Evolutionary conservation across 2,797 vertebrate species (phyloP).

Genomic region (Tympanoctomys barrerae): DNA sequence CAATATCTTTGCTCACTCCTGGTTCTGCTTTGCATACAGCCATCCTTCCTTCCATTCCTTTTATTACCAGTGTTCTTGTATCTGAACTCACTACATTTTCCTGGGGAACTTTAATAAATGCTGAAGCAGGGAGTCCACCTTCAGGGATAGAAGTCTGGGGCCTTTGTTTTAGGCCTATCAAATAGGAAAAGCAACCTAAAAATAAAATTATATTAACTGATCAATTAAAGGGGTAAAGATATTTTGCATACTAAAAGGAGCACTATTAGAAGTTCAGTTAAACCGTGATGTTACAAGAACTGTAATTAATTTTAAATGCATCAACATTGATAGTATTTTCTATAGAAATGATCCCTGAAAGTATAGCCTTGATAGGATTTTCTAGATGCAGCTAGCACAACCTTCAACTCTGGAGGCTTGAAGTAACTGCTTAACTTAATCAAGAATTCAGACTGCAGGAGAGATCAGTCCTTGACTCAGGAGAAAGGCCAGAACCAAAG

Average conservation of each 20-base stretch:
- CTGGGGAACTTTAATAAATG: background rate
- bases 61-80: background rate
- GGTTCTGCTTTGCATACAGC: background rate
- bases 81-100: background rate
- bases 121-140: background rate
- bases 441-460: slow-evolving; percentile 52
- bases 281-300: background rate
- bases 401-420: background rate
- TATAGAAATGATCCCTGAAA: too few relatives aligned
- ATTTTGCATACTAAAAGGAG: slow-evolving; percentile 22
- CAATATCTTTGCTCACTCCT: background rate
- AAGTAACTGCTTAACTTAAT: slow-evolving; percentile 52
- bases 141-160: background rate
- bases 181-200: background rate
- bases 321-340: background rate
- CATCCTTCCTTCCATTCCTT: background rate
- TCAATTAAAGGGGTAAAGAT: background rate
- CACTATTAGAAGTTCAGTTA: slow-evolving; percentile 45
- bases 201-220: slow-evolving; percentile 35
- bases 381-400: background rate
- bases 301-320: slow-evolving; percentile 43
- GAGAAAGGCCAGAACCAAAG: background rate
- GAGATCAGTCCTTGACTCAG: background rate
- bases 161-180: background rate
- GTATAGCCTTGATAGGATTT: background rate